phyloP scores from a whole-genome alignment of 2,797 vertebrate species.

The Labeo calbasu region DNA sequence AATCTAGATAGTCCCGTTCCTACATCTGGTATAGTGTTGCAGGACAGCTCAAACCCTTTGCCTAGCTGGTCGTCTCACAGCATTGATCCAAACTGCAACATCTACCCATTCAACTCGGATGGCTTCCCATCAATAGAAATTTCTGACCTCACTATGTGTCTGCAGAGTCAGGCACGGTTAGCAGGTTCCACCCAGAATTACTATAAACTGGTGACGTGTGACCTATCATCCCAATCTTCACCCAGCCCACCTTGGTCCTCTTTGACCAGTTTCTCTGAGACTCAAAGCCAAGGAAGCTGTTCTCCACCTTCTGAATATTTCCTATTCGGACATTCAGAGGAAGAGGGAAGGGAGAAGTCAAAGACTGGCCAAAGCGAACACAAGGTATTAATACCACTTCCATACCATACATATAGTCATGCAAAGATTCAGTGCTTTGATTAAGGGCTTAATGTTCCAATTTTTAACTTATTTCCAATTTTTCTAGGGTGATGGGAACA shows the following conservation, averaged over 20 bases:
- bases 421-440: background rate
- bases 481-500: constrained; percentile 31
- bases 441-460: background rate
- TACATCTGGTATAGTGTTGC: constrained; percentile 62
- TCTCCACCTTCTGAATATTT: constrained; percentile 81
- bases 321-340: constrained; percentile 75
- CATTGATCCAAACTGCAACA: constrained; percentile 92
- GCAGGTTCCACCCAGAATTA: constrained; percentile 94
- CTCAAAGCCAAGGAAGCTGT: constrained; percentile 79
- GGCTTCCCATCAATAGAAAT: constrained; percentile 77
- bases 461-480: background rate
- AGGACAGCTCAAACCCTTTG: constrained; percentile 66
- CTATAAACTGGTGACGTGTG: constrained; percentile 95
- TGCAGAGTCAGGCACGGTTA: constrained; percentile 86
- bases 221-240: constrained; percentile 91
- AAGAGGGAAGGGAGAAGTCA: constrained; percentile 55
- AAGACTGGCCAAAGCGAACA: constrained; percentile 25
- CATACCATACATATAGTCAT: background rate
- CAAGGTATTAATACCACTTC: constrained; percentile 43
- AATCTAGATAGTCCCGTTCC: constrained; percentile 79
- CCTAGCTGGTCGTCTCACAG: constrained; percentile 79
- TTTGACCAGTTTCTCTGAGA: constrained; percentile 85
- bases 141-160: constrained; percentile 85
- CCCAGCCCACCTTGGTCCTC: constrained; percentile 90
- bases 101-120: constrained; percentile 81